phyloP scores from a whole-genome alignment of 1,140 invertebrate species.

The Drosophila baimaii region DNA sequence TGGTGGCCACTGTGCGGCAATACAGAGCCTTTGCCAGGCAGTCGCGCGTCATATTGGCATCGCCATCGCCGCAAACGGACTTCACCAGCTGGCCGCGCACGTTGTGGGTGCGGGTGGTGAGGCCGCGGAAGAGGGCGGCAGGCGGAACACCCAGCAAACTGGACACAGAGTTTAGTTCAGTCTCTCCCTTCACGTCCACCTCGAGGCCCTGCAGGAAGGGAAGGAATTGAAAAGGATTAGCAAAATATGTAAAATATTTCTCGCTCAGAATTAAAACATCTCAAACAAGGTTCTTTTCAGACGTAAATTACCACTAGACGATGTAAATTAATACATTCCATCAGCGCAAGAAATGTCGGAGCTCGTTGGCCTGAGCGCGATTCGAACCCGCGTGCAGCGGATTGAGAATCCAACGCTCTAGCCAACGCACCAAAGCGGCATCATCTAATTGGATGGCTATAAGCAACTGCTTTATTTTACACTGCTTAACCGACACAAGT shows the following conservation, averaged over 20 bases:
- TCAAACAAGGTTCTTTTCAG: conserved; percentile 73
- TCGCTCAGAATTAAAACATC: conserved; percentile 67
- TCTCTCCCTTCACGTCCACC: conserved; percentile 90
- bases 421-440: conserved; percentile 41
- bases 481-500: background rate
- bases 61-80: conserved; percentile 92
- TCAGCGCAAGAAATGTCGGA: conserved; percentile 71
- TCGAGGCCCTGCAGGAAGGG: conserved; percentile 86
- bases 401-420: background rate
- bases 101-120: conserved; percentile 93
- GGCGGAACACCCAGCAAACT: conserved; percentile 92
- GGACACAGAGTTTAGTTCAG: conserved; percentile 93
- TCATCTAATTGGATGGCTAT: fast-evolving
- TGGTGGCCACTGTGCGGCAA: conserved; percentile 97
- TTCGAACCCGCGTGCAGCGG: conserved; percentile 31
- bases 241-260: conserved; percentile 56
- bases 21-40: conserved; percentile 96
- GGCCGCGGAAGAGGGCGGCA: conserved; percentile 90
- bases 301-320: conserved; percentile 79
- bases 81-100: conserved; percentile 92
- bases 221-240: background rate
- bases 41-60: conserved; percentile 94
- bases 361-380: background rate
- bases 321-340: conserved; percentile 45
- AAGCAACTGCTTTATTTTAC: background rate